Percentiles rank a stretch among this genome's conserved stretches.
phyloP scores from a whole-genome alignment of 2,113 vertebrate genomes.

The Corynorhinus townsendii region DNA sequence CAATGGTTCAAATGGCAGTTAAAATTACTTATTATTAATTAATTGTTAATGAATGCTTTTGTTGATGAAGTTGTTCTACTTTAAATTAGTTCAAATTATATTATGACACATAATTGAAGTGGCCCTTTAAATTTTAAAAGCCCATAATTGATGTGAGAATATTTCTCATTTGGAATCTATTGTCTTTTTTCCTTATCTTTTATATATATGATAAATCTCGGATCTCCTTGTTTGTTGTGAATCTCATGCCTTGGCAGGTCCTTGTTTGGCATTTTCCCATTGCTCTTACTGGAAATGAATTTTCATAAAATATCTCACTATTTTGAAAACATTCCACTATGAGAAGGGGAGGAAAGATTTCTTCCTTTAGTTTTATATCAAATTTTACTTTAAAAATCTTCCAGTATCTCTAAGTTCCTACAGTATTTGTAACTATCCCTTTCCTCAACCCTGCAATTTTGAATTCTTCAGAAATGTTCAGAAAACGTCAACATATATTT shows the following conservation, averaged over 20 bases:
- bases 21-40: too few species aligned
- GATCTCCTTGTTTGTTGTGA: background rate
- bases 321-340: constrained; percentile 29
- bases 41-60: background rate
- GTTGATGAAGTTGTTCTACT: background rate
- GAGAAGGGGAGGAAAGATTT: background rate
- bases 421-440: background rate
- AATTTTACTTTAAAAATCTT: background rate
- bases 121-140: background rate
- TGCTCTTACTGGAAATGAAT: background rate
- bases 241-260: constrained; percentile 22
- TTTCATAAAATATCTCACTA: constrained; percentile 56
- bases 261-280: background rate
- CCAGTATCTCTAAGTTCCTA: background rate
- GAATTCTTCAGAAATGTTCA: background rate
- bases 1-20: too few species aligned
- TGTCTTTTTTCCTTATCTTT: background rate
- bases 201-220: background rate
- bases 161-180: background rate
- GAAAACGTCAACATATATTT: background rate
- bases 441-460: background rate
- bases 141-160: background rate
- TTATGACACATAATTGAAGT: background rate
- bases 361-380: background rate
- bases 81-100: background rate